These are phyloP conservation scores for Burhinus bistriatus DNA, from an alignment of 2,113 vertebrate species.

Conservation along the genomic window DNA sequence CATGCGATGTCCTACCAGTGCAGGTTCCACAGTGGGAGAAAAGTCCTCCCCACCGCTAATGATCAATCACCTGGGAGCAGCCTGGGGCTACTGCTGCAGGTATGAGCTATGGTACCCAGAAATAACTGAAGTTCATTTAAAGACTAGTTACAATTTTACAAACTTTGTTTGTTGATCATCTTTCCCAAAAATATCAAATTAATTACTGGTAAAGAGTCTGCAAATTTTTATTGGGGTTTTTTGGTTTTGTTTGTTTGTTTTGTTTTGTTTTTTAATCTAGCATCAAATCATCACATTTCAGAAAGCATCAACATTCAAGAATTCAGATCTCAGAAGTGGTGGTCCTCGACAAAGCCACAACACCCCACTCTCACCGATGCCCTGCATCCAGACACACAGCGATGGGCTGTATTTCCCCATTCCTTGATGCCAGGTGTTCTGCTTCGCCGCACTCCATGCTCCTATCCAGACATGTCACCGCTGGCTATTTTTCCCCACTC, in stretches of 20 bases:
- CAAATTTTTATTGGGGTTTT: no score
- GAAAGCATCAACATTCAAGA: not conserved
- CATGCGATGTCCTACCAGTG: not conserved
- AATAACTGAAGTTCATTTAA: not conserved
- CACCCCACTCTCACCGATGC: fast-evolving
- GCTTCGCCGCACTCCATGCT: not conserved
- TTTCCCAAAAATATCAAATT: not conserved
- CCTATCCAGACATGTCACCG: not conserved
- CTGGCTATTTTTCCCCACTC: not conserved
- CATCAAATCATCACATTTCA: not conserved
- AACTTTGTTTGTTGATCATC: not conserved
- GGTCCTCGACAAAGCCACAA: not conserved
- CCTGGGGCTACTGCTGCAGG: not conserved
- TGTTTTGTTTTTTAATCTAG: not conserved
- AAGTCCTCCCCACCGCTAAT: not conserved
- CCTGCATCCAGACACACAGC: not conserved
- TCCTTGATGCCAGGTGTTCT: not conserved
- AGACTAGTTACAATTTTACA: not conserved
- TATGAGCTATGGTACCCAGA: not conserved
- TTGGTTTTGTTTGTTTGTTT: no score
- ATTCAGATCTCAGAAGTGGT: fast-evolving
- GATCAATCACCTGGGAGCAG: not conserved
- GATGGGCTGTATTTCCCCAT: fast-evolving
- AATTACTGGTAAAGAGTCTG: not conserved
- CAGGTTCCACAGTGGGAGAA: not conserved